Conservation (phyloP, 2,113 vertebrate genomes). For the Phyllostomus hastatus region DNA sequence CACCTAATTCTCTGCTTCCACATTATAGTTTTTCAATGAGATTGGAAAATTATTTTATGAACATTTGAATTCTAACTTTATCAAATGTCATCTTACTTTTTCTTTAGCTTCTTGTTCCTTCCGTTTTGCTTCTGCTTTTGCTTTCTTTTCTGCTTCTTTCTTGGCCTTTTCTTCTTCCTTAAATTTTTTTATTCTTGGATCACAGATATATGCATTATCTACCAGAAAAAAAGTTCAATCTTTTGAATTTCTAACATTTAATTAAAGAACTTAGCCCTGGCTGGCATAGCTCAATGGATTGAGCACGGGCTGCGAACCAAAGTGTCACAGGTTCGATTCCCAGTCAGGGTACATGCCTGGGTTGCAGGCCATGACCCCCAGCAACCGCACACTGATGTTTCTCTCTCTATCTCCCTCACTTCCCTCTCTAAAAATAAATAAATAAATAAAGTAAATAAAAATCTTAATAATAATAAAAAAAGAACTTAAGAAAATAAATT, state of each 20-base stretch:
- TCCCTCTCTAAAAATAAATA: too few relatives aligned
- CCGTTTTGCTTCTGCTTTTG: conserved; percentile 95
- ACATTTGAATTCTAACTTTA: not conserved
- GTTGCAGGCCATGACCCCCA: too few relatives aligned
- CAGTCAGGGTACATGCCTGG: too few relatives aligned
- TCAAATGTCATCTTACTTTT: conserved; percentile 83
- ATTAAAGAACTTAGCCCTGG: conserved; percentile 19
- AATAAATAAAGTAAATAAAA: too few relatives aligned
- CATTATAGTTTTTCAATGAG: not conserved
- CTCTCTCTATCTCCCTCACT: too few relatives aligned
- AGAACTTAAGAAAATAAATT: not conserved
- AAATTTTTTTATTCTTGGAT: conserved; percentile 98
- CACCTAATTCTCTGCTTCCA: not conserved
- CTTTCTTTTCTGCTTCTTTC: conserved; percentile 99
- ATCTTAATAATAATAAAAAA: not conserved
- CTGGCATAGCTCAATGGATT: too few relatives aligned
- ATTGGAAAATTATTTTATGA: not conserved
- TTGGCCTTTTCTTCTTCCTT: conserved; percentile 98
- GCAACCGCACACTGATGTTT: too few relatives aligned
- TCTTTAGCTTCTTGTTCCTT: conserved; percentile 96
- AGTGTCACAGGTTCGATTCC: too few relatives aligned
- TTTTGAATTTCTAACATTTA: conserved; percentile 32
- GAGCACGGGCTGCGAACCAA: too few relatives aligned
- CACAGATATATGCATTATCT: conserved; percentile 96
- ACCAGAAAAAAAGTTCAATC: conserved; percentile 51